Conservation (phyloP, 2,797 vertebrate species). For the Phoebastria nigripes region DNA sequence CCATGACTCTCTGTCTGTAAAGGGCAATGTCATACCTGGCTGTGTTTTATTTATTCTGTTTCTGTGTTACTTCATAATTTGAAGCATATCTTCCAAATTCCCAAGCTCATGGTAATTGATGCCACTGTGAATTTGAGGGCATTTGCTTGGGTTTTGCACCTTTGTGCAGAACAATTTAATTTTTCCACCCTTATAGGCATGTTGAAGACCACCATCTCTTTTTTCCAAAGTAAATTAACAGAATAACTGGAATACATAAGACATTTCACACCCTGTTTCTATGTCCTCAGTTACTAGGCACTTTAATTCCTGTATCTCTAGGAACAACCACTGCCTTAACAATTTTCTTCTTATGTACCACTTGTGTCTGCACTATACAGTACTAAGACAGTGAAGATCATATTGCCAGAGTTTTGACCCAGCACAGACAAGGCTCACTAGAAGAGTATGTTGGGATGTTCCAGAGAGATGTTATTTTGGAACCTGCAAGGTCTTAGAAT, state of each 20-base stretch:
- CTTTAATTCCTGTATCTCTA: background rate
- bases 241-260: background rate
- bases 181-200: background rate
- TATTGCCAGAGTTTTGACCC: background rate
- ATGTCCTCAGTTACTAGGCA: background rate
- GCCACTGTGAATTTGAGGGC: background rate
- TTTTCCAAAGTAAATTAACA: background rate
- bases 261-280: background rate
- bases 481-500: conserved; percentile 6
- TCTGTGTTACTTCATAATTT: background rate
- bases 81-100: background rate
- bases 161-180: background rate
- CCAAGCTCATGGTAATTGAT: background rate
- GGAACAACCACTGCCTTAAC: background rate
- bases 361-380: background rate
- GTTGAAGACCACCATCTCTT: background rate
- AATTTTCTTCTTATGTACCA: background rate
- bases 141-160: background rate
- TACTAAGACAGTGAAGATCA: background rate
- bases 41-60: background rate
- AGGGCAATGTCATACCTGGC: background rate
- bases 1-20: background rate
- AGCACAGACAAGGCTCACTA: background rate
- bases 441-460: background rate
- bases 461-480: background rate